Evolutionary conservation across 1,140 invertebrate genomes (phyloP).

Genomic region (Hetaerina americana): DNA sequence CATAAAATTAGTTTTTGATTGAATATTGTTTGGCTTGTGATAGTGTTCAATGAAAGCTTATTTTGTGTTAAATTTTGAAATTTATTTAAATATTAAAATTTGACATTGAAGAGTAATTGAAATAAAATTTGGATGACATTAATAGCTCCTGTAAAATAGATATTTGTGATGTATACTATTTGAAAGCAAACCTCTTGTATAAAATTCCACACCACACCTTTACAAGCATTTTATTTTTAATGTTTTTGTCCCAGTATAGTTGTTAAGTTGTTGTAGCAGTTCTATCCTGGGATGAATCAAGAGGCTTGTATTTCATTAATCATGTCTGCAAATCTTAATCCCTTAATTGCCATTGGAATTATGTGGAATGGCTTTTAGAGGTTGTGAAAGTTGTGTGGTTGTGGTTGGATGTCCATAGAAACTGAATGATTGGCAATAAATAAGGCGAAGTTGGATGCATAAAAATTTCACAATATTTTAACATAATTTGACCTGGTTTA

Average conservation of each 20-base stretch:
- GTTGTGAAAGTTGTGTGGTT: background rate
- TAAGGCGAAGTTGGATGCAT: background rate
- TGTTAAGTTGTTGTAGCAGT: background rate
- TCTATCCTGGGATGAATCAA: background rate
- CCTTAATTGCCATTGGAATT: background rate
- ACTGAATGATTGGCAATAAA: background rate
- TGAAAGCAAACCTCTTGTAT: background rate
- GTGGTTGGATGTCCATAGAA: background rate
- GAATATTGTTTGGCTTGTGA: too few species aligned
- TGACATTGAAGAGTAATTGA: too few species aligned
- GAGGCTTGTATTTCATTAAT: background rate
- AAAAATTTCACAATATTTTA: background rate
- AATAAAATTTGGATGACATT: too few species aligned
- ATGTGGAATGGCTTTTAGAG: background rate
- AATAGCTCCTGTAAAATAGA: too few species aligned
- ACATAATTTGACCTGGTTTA: background rate
- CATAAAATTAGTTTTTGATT: too few species aligned
- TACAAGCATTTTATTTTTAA: background rate
- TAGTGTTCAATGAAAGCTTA: too few species aligned
- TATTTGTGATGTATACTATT: background rate
- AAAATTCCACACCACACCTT: background rate
- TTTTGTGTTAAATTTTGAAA: too few species aligned
- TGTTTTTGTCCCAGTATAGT: background rate
- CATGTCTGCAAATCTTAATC: background rate
- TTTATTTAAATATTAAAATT: too few species aligned